Evolutionary conservation across 2,888 invertebrate genomes (phyloP).

Genomic region (Cynaeus angustus): DNA sequence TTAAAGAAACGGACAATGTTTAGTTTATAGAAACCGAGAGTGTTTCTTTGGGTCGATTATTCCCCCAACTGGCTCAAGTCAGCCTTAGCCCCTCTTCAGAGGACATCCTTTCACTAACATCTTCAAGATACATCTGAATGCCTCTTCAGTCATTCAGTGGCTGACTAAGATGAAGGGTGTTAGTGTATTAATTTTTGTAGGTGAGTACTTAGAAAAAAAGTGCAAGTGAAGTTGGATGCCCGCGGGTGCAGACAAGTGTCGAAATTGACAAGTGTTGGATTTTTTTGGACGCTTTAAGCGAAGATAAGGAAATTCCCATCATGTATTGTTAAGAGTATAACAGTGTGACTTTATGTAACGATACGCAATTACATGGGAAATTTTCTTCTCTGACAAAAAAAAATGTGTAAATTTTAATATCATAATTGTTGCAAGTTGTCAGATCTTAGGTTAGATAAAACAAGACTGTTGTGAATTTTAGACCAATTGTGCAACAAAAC

Average conservation of each 20-base stretch:
- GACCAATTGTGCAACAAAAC: not conserved
- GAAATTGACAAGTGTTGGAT: conserved; percentile 2
- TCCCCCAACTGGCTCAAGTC: conserved; percentile 45
- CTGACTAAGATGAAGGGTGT: conserved; percentile 69
- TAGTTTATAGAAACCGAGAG: conserved; percentile 48
- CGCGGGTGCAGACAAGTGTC: conserved; percentile 22
- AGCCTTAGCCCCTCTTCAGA: conserved; percentile 57
- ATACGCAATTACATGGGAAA: conserved; percentile 20
- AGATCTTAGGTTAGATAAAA: not conserved
- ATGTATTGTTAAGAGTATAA: not conserved
- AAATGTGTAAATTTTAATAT: no score
- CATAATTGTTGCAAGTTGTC: no score
- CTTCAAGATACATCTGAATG: conserved; percentile 63
- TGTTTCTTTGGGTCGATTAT: conserved; percentile 35
- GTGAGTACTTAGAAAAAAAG: conserved; percentile 64
- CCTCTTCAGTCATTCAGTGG: conserved; percentile 66
- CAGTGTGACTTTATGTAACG: conserved; percentile 13
- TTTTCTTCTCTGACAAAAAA: not conserved
- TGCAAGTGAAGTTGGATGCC: conserved; percentile 26
- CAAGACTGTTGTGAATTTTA: not conserved
- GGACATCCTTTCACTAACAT: conserved; percentile 66
- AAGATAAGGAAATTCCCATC: no score
- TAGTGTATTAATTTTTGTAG: conserved; percentile 68
- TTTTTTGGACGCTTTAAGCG: not conserved
- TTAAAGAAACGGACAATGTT: conserved; percentile 20